Percentiles rank a stretch among this genome's conserved stretches.
Evolutionary conservation across 2,888 invertebrate species (phyloP).

Genomic region (Calameuta filiformis): DNA sequence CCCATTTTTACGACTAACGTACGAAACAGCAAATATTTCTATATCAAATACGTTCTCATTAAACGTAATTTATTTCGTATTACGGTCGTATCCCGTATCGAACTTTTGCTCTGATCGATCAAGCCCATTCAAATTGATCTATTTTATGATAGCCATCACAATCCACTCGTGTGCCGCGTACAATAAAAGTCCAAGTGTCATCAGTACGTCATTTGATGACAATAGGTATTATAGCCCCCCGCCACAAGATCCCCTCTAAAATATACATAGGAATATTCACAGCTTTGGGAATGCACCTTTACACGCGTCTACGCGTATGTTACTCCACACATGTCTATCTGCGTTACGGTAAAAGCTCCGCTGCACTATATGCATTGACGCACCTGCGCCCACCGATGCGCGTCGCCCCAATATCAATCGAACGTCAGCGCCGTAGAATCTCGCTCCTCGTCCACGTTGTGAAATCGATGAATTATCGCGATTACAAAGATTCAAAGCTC

Average conservation of each 20-base stretch:
- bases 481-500: neutral
- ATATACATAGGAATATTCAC: neutral
- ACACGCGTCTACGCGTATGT: neutral
- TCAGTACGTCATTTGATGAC: constrained; percentile 5
- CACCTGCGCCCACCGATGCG: constrained; percentile 46
- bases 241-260: neutral
- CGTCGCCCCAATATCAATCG: constrained; percentile 43
- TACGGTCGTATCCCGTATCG: constrained; percentile 25
- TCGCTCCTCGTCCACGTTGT: constrained; percentile 24
- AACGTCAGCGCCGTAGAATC: neutral
- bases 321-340: neutral
- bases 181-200: constrained; percentile 5
- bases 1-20: neutral
- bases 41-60: neutral
- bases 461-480: constrained; percentile 48
- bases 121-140: constrained; percentile 1
- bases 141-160: neutral
- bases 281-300: neutral
- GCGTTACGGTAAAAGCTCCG: neutral
- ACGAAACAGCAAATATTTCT: neutral
- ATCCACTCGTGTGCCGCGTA: neutral
- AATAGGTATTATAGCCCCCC: neutral
- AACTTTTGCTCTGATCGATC: constrained; percentile 22
- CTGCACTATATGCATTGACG: neutral
- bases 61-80: constrained; percentile 29